Base-by-base conservation (phyloP, 2,888 invertebrate genomes). In the Acronicta leporina region DNA sequence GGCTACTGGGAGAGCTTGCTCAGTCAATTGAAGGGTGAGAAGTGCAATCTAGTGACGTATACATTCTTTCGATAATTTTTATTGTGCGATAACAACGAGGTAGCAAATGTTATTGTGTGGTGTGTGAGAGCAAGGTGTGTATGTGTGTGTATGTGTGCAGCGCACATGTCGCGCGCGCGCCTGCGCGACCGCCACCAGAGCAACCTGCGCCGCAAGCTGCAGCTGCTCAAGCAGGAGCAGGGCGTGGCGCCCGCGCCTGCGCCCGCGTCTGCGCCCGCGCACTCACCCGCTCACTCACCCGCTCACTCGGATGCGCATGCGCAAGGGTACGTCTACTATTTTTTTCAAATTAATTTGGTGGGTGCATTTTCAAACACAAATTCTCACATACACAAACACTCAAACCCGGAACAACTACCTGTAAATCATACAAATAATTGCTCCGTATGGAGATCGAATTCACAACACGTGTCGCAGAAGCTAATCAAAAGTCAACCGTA, bases 1-100 rank as follows among this genome's bases (percentile, higher is more conserved):
- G 98, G 98, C 46, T 99, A 99, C 92, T 99, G 99, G 99, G 99
- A 99, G 94, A 98, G 98, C 48, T 92, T 99, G 70, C 95, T 99
- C 38, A 98, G 98, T n/a, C 98, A 99, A 88, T 95, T 99, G 10
- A 98, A 98, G 94, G 96, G 96, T 96, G 45, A 53, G 6, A 30
- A 9, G 10, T 13, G 0, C 1, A 13, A 35, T 5, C 3, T 35
- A 11, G 13, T 13, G 35, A 13, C 13, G 13, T 13, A 13, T 11
- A 3, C 20, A 20, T 11, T 11, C 1, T 33, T 11, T 27, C 3
- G 6, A 30, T 30, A 30, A 5, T 0, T 9, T 30, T 27, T 30
- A 30, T 30, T 30, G 30, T 30, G 7, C 9, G 9, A 9, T 30
- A 30, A 30, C 9, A 30, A 8, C 9, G 30, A 30, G 1, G 7